phyloP scores from a whole-genome alignment of 2,888 invertebrate species.

The Lamellibrachia columna region DNA sequence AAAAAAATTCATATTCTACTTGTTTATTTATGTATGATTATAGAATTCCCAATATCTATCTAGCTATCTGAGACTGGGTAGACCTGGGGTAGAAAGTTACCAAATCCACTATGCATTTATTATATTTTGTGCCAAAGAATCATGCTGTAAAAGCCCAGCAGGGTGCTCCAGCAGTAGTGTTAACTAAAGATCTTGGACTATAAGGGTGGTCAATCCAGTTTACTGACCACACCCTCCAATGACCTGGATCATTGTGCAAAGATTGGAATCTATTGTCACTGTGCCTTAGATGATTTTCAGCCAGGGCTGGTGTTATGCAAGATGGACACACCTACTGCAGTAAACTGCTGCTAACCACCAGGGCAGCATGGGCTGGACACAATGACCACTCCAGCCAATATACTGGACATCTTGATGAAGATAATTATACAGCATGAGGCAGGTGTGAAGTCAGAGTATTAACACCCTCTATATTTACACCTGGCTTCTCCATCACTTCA shows the following conservation, averaged over 20 bases:
- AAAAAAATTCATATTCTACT: too few relatives aligned
- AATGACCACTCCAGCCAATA: not conserved
- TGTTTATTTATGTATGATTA: too few relatives aligned
- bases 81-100: too few relatives aligned
- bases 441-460: constrained; percentile 3
- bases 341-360: not conserved
- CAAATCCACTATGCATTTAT: too few relatives aligned
- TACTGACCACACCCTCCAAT: not conserved
- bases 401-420: not conserved
- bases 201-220: not conserved
- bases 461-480: constrained; percentile 16
- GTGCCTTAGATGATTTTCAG: not conserved
- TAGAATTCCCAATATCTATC: too few relatives aligned
- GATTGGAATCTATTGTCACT: not conserved
- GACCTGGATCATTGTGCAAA: not conserved
- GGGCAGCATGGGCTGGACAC: not conserved
- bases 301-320: not conserved
- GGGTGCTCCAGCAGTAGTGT: not conserved
- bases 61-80: too few relatives aligned
- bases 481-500: not conserved
- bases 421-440: not conserved
- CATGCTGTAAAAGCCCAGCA: too few relatives aligned
- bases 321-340: not conserved
- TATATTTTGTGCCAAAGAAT: too few relatives aligned
- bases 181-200: not conserved